Conservation (phyloP, 2,113 vertebrate species). For the Nansenia antarctica region DNA sequence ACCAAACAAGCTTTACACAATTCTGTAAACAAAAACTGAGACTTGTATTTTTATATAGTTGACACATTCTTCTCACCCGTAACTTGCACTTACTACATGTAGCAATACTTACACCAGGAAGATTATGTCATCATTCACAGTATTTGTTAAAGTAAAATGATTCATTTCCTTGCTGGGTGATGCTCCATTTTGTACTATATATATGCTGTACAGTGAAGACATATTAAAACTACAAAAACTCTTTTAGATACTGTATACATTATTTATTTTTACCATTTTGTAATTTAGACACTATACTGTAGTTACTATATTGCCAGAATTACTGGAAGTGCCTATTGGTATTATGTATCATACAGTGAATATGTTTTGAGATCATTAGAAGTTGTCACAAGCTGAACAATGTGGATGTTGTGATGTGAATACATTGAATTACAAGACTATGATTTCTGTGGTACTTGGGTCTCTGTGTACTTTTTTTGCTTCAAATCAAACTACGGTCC, state of each 20-base stretch:
- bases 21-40: constrained; percentile 69
- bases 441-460: constrained; percentile 84
- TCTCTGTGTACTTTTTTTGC: constrained; percentile 52
- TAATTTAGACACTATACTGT: constrained; percentile 96
- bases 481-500: too few species aligned
- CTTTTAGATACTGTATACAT: constrained; percentile 90
- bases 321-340: constrained; percentile 98
- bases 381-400: constrained; percentile 87
- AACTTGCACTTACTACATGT: constrained; percentile 87
- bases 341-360: constrained; percentile 91
- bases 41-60: constrained; percentile 82
- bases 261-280: constrained; percentile 99
- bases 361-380: constrained; percentile 90
- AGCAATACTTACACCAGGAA: constrained; percentile 81
- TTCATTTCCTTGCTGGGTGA: constrained; percentile 82
- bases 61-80: constrained; percentile 83
- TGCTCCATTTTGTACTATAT: constrained; percentile 93
- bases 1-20: constrained; percentile 72
- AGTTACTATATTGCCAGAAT: constrained; percentile 91
- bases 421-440: constrained; percentile 89
- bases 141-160: constrained; percentile 83
- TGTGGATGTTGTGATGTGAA: constrained; percentile 94
- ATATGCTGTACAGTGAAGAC: constrained; percentile 88
- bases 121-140: constrained; percentile 76
- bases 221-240: constrained; percentile 79